Percentiles rank a stretch among this genome's conserved stretches.
phyloP scores from a whole-genome alignment of 2,113 vertebrate species.

The Bothrops jararaca region DNA sequence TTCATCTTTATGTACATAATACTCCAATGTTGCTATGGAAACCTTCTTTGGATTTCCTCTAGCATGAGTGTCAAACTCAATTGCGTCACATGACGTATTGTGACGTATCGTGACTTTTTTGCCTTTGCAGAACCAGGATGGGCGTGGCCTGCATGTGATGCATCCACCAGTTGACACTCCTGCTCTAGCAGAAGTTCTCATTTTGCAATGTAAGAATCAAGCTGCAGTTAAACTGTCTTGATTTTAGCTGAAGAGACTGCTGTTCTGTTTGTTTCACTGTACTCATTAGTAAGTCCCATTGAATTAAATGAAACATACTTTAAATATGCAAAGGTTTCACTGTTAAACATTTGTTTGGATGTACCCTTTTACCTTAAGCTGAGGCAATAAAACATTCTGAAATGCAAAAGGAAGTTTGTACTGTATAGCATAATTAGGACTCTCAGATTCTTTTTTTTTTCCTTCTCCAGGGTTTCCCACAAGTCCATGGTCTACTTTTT shows the following conservation, averaged over 20 bases:
- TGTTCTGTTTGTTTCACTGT: not conserved
- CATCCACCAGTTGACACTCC: too few relatives aligned
- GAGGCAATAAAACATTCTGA: not conserved
- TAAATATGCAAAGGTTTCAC: not conserved
- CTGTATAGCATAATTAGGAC: not conserved
- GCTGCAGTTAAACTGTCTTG: not conserved
- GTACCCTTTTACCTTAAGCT: not conserved
- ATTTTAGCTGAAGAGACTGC: not conserved
- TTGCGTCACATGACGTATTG: too few relatives aligned
- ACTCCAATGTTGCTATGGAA: not conserved
- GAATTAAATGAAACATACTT: not conserved
- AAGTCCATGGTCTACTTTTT: not conserved
- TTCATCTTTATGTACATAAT: constrained; percentile 6
- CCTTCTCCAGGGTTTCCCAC: not conserved
- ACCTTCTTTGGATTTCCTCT: not conserved
- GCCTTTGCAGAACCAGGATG: too few relatives aligned
- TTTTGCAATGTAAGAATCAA: constrained; percentile 2
- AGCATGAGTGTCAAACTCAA: not conserved
- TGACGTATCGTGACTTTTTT: too few relatives aligned
- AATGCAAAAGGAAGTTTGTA: not conserved
- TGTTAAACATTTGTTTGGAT: not conserved
- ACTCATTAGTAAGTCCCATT: not conserved
- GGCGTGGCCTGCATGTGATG: too few relatives aligned
- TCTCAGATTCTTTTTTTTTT: not conserved
- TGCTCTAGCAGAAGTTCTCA: not conserved